phyloP scores from a whole-genome alignment of 1,140 invertebrate species.

The Potamilus streckersoni region DNA sequence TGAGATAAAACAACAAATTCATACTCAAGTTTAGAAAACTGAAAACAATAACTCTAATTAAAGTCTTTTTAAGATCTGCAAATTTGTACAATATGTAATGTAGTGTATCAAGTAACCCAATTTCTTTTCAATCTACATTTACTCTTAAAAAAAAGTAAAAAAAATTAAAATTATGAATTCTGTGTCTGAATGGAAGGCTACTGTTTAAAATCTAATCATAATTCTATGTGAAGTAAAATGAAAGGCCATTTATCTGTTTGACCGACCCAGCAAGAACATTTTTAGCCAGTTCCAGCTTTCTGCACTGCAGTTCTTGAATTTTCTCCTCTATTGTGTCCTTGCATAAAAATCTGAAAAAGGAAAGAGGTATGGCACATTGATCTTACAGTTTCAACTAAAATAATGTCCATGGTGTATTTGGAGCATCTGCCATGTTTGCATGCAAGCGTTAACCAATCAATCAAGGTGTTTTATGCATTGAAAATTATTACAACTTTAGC shows the following conservation, averaged over 20 bases:
- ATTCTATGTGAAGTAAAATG: not conserved
- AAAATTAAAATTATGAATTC: not conserved
- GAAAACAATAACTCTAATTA: no score
- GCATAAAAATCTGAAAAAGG: constrained; percentile 79
- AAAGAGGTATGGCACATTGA: constrained; percentile 19
- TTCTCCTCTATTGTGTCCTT: constrained; percentile 87
- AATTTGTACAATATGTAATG: no score
- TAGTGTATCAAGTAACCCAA: not conserved
- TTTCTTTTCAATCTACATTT: not conserved
- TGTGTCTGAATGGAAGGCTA: not conserved
- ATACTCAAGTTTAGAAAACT: no score
- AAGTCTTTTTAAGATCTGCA: no score
- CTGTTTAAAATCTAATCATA: not conserved
- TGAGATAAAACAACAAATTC: no score
- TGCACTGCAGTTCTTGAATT: constrained; percentile 82
- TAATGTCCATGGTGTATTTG: not conserved
- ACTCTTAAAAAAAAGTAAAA: not conserved
- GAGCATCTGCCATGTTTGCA: not conserved
- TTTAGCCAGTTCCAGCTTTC: constrained; percentile 83
- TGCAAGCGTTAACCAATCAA: constrained; percentile 1
- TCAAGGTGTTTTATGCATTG: not conserved
- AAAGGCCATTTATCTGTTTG: not conserved
- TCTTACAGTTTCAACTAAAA: not conserved
- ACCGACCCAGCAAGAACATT: constrained; percentile 71
- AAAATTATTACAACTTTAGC: not conserved